A percentile compares a stretch with the other conserved stretches of the same genome.
Evolutionary conservation across 2,888 invertebrate species (phyloP).

Genomic region (Oxycera nigricornis): DNA sequence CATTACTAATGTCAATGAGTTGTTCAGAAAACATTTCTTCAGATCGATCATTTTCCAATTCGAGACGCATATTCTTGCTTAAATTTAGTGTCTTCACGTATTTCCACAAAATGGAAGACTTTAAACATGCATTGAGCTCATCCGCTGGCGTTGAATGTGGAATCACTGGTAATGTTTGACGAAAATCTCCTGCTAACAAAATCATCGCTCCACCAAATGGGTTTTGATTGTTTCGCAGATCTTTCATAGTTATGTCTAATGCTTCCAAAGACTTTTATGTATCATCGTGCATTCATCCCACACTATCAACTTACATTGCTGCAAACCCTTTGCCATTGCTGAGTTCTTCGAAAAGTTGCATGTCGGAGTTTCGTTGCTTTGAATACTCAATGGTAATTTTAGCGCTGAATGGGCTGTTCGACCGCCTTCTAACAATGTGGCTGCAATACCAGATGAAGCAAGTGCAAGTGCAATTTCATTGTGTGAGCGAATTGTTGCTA

Average conservation of each 20-base stretch:
- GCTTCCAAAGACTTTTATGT: slow-evolving; percentile 52
- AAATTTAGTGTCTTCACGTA: slow-evolving; percentile 37
- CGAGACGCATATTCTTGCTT: slow-evolving; percentile 43
- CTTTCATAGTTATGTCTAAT: slow-evolving; percentile 50
- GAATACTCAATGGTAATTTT: slow-evolving; percentile 49
- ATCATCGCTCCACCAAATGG: slow-evolving; percentile 47
- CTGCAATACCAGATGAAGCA: slow-evolving; percentile 49
- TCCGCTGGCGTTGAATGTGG: slow-evolving; percentile 49
- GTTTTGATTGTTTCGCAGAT: too few species aligned
- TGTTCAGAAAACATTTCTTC: too few species aligned
- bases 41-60: too few species aligned
- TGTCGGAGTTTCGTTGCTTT: slow-evolving; percentile 49
- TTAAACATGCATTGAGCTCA: slow-evolving; percentile 48
- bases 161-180: slow-evolving; percentile 51
- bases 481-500: slow-evolving; percentile 35
- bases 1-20: too few species aligned
- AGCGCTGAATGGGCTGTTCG: slow-evolving; percentile 49
- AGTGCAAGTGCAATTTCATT: slow-evolving; percentile 46
- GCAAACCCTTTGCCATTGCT: slow-evolving; percentile 52
- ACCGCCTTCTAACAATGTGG: slow-evolving; percentile 50
- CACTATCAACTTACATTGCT: slow-evolving; percentile 51
- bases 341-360: slow-evolving; percentile 53
- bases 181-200: too few species aligned
- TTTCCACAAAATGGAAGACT: slow-evolving; percentile 43
- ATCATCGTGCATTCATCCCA: slow-evolving; percentile 53